Percentiles rank a stretch among this genome's conserved stretches.
These are phyloP conservation scores for Tanypteryx hageni DNA, from an alignment of 2,888 invertebrate species.

Conservation along the genomic window DNA sequence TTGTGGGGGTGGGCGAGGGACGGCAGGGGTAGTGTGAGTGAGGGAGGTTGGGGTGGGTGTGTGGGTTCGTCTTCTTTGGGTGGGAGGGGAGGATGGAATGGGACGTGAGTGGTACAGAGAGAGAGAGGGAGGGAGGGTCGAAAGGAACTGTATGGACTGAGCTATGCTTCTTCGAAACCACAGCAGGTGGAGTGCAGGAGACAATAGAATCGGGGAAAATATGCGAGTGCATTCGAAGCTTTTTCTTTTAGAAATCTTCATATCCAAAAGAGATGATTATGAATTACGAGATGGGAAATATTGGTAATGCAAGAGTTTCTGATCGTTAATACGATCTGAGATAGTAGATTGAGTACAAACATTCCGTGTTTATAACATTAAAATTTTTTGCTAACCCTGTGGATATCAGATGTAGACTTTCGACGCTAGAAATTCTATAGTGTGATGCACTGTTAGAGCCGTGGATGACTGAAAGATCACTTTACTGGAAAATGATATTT, in stretches of 20 bases:
- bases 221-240: not conserved
- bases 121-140: not conserved
- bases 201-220: not conserved
- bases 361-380: too few species aligned
- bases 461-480: too few species aligned
- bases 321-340: too few species aligned
- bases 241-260: not conserved
- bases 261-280: not conserved
- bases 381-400: too few species aligned
- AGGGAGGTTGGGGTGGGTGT: not conserved
- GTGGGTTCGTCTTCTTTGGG: constrained; percentile 8
- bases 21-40: not conserved
- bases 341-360: too few species aligned
- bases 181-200: constrained; percentile 29
- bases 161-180: not conserved
- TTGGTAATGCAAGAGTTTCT: too few species aligned
- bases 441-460: too few species aligned
- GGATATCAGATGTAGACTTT: too few species aligned
- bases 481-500: too few species aligned
- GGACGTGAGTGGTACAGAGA: not conserved
- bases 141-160: constrained; percentile 50
- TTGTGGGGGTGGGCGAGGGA: not conserved
- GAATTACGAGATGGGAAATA: too few species aligned
- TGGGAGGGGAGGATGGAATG: not conserved
- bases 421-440: too few species aligned